Evolutionary conservation across 1,140 invertebrate genomes (phyloP).

Genomic region (Solen grandis): DNA sequence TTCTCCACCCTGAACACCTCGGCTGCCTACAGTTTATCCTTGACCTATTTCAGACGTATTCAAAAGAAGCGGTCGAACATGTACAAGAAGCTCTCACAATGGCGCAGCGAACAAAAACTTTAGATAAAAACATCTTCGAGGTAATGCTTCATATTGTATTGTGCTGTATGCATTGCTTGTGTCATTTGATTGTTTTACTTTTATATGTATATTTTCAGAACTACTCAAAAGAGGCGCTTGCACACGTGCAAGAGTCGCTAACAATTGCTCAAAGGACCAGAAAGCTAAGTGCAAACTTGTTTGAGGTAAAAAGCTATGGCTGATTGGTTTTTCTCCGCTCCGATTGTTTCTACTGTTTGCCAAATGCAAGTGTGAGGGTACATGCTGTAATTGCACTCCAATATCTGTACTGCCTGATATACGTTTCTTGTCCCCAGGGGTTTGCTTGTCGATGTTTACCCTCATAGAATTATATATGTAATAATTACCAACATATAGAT

Average conservation of each 20-base stretch:
- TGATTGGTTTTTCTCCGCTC: not conserved
- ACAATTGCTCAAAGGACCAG: slow-evolving; percentile 86
- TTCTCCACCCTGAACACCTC: too few species aligned
- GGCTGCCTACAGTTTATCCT: too few species aligned
- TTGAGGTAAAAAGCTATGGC: too few species aligned
- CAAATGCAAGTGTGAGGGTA: too few species aligned
- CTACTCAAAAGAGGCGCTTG: slow-evolving; percentile 97
- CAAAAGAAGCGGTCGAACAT: slow-evolving; percentile 96
- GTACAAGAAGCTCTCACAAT: slow-evolving; percentile 97
- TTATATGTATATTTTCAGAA: slow-evolving; percentile 87
- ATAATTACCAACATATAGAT: too few species aligned
- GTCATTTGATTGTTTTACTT: not conserved
- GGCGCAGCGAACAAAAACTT: slow-evolving; percentile 87
- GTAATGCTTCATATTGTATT: too few species aligned
- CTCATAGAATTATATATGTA: too few species aligned
- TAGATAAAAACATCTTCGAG: slow-evolving; percentile 98
- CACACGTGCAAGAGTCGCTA: slow-evolving; percentile 98
- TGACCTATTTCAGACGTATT: slow-evolving; percentile 92
- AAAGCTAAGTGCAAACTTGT: slow-evolving; percentile 97
- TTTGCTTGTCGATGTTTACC: too few species aligned
- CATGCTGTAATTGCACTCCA: too few species aligned
- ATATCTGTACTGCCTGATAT: too few species aligned
- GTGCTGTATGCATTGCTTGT: not conserved
- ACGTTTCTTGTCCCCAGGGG: too few species aligned
- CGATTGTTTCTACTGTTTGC: not conserved